These are phyloP conservation scores for Abrostola triplasia DNA, from an alignment of 2,888 invertebrate species.

Conservation along the genomic window DNA sequence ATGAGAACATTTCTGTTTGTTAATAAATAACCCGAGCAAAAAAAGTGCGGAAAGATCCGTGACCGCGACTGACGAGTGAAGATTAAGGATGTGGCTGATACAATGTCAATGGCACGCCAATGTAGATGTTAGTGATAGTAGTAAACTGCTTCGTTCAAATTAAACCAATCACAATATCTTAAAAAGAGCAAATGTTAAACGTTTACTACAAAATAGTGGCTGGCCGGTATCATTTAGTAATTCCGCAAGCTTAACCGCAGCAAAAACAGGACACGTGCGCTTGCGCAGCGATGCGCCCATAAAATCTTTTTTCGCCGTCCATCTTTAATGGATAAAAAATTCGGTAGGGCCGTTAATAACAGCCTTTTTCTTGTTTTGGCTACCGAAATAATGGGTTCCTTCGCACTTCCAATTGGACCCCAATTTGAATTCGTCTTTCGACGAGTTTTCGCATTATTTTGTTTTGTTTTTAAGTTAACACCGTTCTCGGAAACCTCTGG, in stretches of 20 bases:
- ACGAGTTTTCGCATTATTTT: conserved; percentile 66
- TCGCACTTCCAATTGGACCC: conserved; percentile 72
- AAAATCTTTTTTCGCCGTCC: conserved; percentile 53
- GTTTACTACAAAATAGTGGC: conserved; percentile 44
- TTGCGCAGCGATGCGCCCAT: conserved; percentile 50
- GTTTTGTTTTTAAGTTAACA: conserved; percentile 57
- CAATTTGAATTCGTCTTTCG: conserved; percentile 74
- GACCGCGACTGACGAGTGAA: conserved; percentile 20
- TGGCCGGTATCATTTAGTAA: conserved; percentile 54
- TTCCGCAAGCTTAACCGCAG: conserved; percentile 52
- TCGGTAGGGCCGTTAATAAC: conserved; percentile 70
- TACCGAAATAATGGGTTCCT: conserved; percentile 75
- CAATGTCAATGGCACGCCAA: neutral
- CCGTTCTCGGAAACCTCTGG: conserved; percentile 67
- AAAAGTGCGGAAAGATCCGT: conserved; percentile 33
- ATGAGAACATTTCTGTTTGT: conserved; percentile 52
- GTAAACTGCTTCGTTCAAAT: neutral
- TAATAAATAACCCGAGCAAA: conserved; percentile 52
- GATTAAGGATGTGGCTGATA: conserved; percentile 14
- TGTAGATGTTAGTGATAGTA: too few relatives aligned
- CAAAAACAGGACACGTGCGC: conserved; percentile 60
- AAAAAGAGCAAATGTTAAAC: conserved; percentile 38
- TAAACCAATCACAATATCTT: conserved; percentile 8
- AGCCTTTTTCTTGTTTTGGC: conserved; percentile 68
- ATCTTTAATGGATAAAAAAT: conserved; percentile 65